These are phyloP conservation scores for Epinotia bilunana DNA, from an alignment of 2,888 invertebrate genomes.

Conservation along the genomic window DNA sequence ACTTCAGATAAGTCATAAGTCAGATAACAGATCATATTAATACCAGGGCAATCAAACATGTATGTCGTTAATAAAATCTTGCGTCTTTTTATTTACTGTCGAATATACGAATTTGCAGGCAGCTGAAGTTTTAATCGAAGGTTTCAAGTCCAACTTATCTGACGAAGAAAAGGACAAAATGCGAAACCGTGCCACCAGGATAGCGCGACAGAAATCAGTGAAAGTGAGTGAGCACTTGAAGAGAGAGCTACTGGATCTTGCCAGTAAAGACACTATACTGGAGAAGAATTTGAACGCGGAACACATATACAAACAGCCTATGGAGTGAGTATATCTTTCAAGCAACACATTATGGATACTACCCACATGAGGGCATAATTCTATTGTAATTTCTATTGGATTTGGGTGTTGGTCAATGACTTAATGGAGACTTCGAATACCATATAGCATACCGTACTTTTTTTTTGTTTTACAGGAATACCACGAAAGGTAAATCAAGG, in stretches of 20 bases:
- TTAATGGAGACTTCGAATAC: no score
- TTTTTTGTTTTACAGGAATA: slow-evolving; percentile 49
- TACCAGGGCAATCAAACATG: no score
- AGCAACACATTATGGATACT: no score
- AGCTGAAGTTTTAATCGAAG: slow-evolving; percentile 73
- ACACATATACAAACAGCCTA: slow-evolving; percentile 71
- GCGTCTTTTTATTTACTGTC: slow-evolving; percentile 35
- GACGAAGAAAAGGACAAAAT: slow-evolving; percentile 67
- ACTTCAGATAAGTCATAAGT: no score
- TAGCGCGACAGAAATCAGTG: slow-evolving; percentile 65
- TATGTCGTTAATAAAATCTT: no score
- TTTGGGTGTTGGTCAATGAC: no score
- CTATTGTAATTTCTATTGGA: not conserved
- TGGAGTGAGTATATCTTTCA: slow-evolving; percentile 68
- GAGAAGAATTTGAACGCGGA: slow-evolving; percentile 66
- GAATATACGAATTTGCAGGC: slow-evolving; percentile 62
- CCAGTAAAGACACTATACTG: slow-evolving; percentile 54
- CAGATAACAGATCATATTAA: no score
- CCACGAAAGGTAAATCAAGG: slow-evolving; percentile 66
- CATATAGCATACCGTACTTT: no score
- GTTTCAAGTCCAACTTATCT: slow-evolving; percentile 64
- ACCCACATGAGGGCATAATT: not conserved
- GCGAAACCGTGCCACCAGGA: slow-evolving; percentile 65
- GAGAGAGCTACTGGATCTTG: slow-evolving; percentile 53
- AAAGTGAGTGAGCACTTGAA: slow-evolving; percentile 55